Base-by-base conservation (phyloP, 2,888 invertebrate genomes). In the Neoitamus cyanurus region DNA sequence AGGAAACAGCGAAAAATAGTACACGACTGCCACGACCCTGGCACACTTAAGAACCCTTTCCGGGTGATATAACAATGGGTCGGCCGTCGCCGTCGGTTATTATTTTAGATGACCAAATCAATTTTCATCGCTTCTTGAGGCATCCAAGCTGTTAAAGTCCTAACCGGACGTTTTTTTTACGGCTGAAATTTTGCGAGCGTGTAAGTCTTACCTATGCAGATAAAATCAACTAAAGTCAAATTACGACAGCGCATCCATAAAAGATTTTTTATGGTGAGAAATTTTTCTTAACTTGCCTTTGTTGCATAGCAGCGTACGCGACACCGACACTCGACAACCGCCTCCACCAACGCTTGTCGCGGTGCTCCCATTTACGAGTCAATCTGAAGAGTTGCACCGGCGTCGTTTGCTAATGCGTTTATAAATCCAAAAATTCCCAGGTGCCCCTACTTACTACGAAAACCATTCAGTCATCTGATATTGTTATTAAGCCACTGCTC, bases 41-140 rank as follows among this genome's bases (percentile, higher is more conserved):
- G 73, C 73, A 73, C 36, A 73, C 73, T 34, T 73, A 15, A 34
- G 20, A 73, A 37, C 73, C 73, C 73, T 73, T 73, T 73, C 73
- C 73, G 73, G 73, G 34, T 73, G 73, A 73, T 73, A 73, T 36
- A 73, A 73, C 36, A 73, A 73, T 73, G 34, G 20, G 6, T 34
- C 34, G 20, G 15, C 58, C 58, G 25, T 73, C 25, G 25, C 4
- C 25, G 30, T 69, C 73, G 11, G 31, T 73, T 73, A 70, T 70
- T 31, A 70, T 30, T 28, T 73, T 6, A 30, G 36, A 30, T 73
- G 36, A 36, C 31, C 73, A 20, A 31, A 36, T 73, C 73, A 36
- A 31, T 36, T 36, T 37, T 36, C 36, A 34, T 36, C 15, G 73
- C 58, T 58, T 20, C 58, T 58, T 58, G 58, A 11, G 9, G 25